These are phyloP conservation scores for Solenodon paradoxus DNA, from an alignment of 2,113 vertebrate genomes.

Conservation along the genomic window DNA sequence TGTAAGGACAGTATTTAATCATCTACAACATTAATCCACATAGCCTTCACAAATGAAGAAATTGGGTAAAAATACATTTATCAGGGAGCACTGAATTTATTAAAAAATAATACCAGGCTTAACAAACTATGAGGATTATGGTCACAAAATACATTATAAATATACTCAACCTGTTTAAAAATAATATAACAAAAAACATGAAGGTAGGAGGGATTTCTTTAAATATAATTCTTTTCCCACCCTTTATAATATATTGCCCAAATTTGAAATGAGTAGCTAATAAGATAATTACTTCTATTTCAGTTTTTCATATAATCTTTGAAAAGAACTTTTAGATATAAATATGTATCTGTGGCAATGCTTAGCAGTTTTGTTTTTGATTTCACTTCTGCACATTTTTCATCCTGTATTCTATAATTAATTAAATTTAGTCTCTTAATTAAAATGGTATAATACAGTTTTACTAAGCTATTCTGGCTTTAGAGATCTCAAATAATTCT, in stretches of 20 bases:
- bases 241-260: background rate
- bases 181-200: background rate
- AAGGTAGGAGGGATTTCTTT: background rate
- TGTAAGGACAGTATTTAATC: background rate
- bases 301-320: background rate
- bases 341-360: background rate
- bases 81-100: background rate
- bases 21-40: background rate
- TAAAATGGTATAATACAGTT: background rate
- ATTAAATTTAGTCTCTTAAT: conserved; percentile 29
- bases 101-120: background rate
- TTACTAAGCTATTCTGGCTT: conserved; percentile 3
- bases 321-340: background rate
- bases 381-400: conserved; percentile 24
- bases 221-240: background rate
- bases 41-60: background rate
- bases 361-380: background rate
- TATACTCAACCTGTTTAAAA: background rate
- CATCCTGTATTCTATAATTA: conserved; percentile 18
- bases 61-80: background rate
- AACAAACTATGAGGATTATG: background rate
- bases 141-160: background rate
- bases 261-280: background rate
- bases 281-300: background rate
- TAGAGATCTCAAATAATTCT: background rate